These are phyloP conservation scores for Papilio machaon DNA, from an alignment of 1,140 invertebrate genomes.

Conservation along the genomic window DNA sequence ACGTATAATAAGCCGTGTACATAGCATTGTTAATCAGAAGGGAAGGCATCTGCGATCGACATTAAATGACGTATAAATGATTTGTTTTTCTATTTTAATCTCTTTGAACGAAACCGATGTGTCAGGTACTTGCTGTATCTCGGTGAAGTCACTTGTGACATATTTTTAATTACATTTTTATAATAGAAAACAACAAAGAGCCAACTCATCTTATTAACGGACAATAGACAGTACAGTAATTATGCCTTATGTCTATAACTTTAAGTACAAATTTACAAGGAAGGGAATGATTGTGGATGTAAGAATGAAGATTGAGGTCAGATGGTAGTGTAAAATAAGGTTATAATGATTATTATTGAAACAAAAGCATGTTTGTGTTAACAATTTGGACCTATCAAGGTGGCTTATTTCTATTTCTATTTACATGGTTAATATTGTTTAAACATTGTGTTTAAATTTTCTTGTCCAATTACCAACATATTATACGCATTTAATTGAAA, in stretches of 20 bases:
- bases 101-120: constrained; percentile 25
- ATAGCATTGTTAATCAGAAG: constrained; percentile 29
- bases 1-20: constrained; percentile 21
- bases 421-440: too few species aligned
- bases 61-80: constrained; percentile 6
- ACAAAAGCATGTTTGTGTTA: too few species aligned
- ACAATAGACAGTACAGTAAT: neutral
- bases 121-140: neutral
- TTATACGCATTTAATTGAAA: neutral
- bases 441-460: neutral
- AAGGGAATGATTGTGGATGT: neutral
- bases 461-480: neutral
- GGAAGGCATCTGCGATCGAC: constrained; percentile 13
- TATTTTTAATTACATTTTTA: constrained; percentile 18
- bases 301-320: too few species aligned
- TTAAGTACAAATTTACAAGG: neutral
- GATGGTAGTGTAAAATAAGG: too few species aligned
- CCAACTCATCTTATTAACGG: neutral
- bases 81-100: constrained; percentile 25
- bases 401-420: too few species aligned
- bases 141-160: neutral
- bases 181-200: neutral
- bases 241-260: neutral
- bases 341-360: too few species aligned
- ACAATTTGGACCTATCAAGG: too few species aligned